A percentile compares a stretch with the other conserved stretches of the same genome.
Evolutionary conservation across 2,888 invertebrate species (phyloP).

Genomic region (Platypus cylindrus): DNA sequence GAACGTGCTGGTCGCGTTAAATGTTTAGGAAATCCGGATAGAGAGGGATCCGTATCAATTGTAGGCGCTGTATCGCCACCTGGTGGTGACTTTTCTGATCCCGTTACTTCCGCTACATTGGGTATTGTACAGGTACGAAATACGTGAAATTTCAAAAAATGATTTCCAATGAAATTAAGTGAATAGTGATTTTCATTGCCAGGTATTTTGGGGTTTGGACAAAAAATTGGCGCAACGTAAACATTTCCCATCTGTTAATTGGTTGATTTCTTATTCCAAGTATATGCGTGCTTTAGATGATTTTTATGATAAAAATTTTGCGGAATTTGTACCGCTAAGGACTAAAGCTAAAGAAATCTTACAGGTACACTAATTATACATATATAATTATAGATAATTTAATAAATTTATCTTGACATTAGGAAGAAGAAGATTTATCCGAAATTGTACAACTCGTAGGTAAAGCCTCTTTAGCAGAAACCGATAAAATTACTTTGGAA

Average conservation of each 20-base stretch:
- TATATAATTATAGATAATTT: not conserved
- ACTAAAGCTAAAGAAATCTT: conserved; percentile 70
- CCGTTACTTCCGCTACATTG: conserved; percentile 96
- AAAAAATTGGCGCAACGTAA: conserved; percentile 98
- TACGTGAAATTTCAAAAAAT: not conserved
- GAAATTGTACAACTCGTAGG: conserved; percentile 99
- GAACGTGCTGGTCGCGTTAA: conserved; percentile 97
- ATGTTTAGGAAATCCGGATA: conserved; percentile 93
- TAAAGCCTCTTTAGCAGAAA: conserved; percentile 96
- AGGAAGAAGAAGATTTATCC: conserved; percentile 95
- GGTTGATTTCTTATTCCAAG: conserved; percentile 96
- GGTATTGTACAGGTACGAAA: conserved; percentile 22
- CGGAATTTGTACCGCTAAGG: conserved; percentile 92
- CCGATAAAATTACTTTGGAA: conserved; percentile 98
- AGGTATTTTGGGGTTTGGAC: conserved; percentile 97
- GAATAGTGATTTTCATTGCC: no score
- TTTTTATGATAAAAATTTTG: conserved; percentile 97
- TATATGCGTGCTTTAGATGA: conserved; percentile 98
- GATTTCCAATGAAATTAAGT: no score
- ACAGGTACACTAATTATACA: conserved; percentile 23
- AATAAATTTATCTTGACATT: not conserved
- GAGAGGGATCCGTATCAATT: conserved; percentile 98
- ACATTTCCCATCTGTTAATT: conserved; percentile 99
- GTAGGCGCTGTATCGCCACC: conserved; percentile 99
- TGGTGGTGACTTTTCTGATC: conserved; percentile 99